A percentile compares a stretch with the other conserved stretches of the same genome.
These are phyloP conservation scores for Echiichthys vipera DNA, from an alignment of 2,797 vertebrate species.

Conservation along the genomic window DNA sequence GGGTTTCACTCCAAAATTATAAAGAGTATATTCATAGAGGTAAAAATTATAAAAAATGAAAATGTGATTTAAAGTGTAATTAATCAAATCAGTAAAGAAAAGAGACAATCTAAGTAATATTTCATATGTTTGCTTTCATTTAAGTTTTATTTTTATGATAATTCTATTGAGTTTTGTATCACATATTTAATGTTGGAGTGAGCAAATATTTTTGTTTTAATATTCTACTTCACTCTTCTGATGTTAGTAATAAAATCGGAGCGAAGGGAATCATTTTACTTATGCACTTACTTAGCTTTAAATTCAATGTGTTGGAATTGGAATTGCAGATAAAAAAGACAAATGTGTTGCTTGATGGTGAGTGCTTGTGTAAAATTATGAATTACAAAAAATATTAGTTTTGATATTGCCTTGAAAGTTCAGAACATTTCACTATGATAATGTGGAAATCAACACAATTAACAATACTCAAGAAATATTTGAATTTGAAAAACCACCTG, in stretches of 20 bases:
- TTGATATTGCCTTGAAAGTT: neutral
- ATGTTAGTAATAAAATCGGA: neutral
- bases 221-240: neutral
- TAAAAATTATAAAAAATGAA: neutral
- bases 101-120: neutral
- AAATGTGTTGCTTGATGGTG: neutral
- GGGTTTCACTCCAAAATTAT: neutral
- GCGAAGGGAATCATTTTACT: neutral
- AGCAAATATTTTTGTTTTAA: neutral
- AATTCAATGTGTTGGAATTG: neutral
- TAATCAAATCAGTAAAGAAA: neutral
- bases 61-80: neutral
- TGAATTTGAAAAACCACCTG: conserved; percentile 7
- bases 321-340: neutral
- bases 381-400: neutral
- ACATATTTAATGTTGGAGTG: neutral
- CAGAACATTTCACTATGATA: neutral
- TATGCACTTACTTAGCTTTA: neutral
- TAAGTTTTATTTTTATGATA: neutral
- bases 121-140: neutral
- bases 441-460: conserved; percentile 18
- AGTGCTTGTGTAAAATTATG: neutral
- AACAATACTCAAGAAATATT: conserved; percentile 34
- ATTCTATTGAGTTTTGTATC: neutral
- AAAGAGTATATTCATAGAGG: neutral